Evolutionary conservation across 2,888 invertebrate genomes (phyloP), one percentile per base, ranked within the genome.

Genomic region (Protophormia terraenovae): DNA sequence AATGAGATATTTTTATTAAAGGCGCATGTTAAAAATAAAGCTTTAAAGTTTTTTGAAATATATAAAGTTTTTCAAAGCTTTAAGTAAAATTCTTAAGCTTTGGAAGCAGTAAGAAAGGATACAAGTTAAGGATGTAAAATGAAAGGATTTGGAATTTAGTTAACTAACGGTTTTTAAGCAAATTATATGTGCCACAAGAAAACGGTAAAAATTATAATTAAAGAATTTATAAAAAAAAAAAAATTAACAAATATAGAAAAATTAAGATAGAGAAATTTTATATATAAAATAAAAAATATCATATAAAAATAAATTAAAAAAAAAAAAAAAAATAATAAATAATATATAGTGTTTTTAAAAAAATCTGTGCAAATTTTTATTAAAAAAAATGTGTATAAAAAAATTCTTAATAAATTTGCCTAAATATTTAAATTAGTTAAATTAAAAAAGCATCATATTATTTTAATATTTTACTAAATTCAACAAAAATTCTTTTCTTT

Each of bases 61-160:
- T 32, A n/a, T 55, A 14, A 73, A 38, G 55, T 55, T 77, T 41
- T 45, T 0, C 6, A 41, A 69, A 67, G 67, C 55, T 55, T 66
- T n/a, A 29, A 64, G 27, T 12, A 47, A 47, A 47, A 7, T 0
- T n/a, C 50, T 22, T 50, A 22, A 50, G 22, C 58, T 67, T 19
- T 16, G 12, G 22, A 66, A 16, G n/a, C 24, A 55, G 14, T 19
- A 53, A 62, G 41, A 72, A 69, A 62, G 41, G 76, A 69, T 67
- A 53, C 41, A 64, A 60, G 32, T 69, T 73, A 67, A 77, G 62
- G 35, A 75, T 75, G 29, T 41, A 27, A 32, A 75, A n/a, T n/a
- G n/a, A 79, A 71, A 69, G 64, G 50, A 75, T 22, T 82, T 66
- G 12, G 24, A 27, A 19, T 78, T 85, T 35, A 85, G 85, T 85